Percentiles rank a stretch among this genome's conserved stretches.
Conservation (phyloP, 2,888 invertebrate species). For the Dynastes hyllus region DNA sequence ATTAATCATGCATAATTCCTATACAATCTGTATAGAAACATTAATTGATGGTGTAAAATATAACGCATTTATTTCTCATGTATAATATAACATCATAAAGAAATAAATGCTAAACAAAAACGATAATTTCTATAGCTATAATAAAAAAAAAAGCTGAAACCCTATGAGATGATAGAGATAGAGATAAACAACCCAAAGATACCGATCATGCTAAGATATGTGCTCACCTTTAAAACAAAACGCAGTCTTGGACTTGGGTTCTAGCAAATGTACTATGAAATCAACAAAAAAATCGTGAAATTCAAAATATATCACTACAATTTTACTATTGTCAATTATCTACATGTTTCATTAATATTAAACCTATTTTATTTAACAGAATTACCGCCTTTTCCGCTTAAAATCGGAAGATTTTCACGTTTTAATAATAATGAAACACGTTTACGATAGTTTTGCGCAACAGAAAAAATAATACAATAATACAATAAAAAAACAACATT, state of each 20-base stretch:
- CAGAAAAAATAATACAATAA: constrained; percentile 42
- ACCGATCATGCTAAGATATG: constrained; percentile 57
- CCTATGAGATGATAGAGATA: neutral
- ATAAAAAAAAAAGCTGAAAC: neutral
- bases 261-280: constrained; percentile 69
- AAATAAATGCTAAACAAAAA: neutral
- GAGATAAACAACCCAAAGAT: constrained; percentile 44
- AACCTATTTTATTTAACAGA: neutral
- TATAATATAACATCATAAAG: no score
- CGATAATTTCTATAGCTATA: neutral
- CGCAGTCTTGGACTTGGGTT: constrained; percentile 64
- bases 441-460: neutral
- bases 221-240: constrained; percentile 67
- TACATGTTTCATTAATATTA: constrained; percentile 56
- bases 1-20: neutral
- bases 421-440: constrained; percentile 57
- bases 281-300: constrained; percentile 65
- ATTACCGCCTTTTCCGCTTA: neutral
- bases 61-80: no score
- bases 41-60: neutral
- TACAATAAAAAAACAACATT: constrained; percentile 69
- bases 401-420: neutral
- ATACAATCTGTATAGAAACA: neutral
- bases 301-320: constrained; percentile 57
- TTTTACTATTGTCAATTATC: constrained; percentile 47